Percentiles rank a stretch among this genome's conserved stretches.
These are phyloP conservation scores for Heteromurus nitidus DNA, from an alignment of 2,888 invertebrate species.

Conservation along the genomic window DNA sequence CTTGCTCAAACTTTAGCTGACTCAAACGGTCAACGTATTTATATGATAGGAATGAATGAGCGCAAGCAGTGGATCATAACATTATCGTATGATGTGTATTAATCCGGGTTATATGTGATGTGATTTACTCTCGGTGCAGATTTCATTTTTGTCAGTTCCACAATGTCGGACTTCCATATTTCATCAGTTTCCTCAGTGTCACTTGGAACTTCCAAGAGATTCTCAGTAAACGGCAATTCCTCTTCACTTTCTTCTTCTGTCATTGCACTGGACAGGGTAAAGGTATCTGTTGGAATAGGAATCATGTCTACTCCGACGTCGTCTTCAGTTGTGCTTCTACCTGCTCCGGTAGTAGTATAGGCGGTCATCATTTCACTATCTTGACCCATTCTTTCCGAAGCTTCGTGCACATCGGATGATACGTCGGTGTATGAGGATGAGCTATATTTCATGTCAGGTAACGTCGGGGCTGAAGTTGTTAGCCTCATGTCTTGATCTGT, in stretches of 20 bases:
- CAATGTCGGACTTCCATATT: conserved; percentile 60
- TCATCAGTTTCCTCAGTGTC: conserved; percentile 46
- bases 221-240: conserved; percentile 38
- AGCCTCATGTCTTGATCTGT: conserved; percentile 15
- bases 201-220: conserved; percentile 40
- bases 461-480: conserved; percentile 31
- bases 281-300: not conserved
- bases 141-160: conserved; percentile 47
- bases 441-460: conserved; percentile 11
- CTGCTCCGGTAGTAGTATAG: not conserved
- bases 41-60: too few relatives aligned
- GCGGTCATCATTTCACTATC: not conserved
- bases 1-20: too few relatives aligned
- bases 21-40: too few relatives aligned
- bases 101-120: not conserved
- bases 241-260: conserved; percentile 9
- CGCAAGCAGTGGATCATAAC: too few relatives aligned
- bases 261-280: too few relatives aligned
- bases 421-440: not conserved
- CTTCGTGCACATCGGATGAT: not conserved
- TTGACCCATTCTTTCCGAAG: not conserved
- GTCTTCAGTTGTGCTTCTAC: not conserved
- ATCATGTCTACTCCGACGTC: too few relatives aligned
- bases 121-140: conserved; percentile 49
- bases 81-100: not conserved